These are phyloP conservation scores for Heliconius cydno DNA, from an alignment of 2,888 invertebrate genomes.

Conservation along the genomic window DNA sequence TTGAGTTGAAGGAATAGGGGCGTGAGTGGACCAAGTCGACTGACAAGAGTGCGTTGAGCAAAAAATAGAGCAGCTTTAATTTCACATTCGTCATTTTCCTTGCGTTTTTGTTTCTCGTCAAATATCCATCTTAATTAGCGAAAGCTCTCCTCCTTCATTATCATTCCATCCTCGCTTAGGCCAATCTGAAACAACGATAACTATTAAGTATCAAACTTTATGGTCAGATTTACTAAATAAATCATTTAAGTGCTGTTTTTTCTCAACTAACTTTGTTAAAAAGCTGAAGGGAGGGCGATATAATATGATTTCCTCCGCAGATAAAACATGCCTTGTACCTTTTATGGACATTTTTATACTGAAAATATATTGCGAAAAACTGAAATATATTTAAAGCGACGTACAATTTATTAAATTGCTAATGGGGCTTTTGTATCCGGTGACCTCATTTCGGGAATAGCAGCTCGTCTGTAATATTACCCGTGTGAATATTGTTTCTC, in stretches of 20 bases:
- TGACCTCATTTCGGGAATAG: slow-evolving; percentile 15
- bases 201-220: slow-evolving; percentile 52
- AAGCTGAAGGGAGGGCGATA: background rate
- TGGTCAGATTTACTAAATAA: slow-evolving; percentile 44
- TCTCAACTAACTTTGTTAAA: slow-evolving; percentile 27
- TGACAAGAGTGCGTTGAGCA: slow-evolving; percentile 69
- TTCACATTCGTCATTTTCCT: slow-evolving; percentile 76
- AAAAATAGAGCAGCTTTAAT: slow-evolving; percentile 77
- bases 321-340: slow-evolving; percentile 7
- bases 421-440: slow-evolving; percentile 22
- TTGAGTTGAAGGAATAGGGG: slow-evolving; percentile 65
- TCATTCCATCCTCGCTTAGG: slow-evolving; percentile 45
- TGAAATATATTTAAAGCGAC: slow-evolving; percentile 24
- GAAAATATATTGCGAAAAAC: slow-evolving; percentile 24
- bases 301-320: slow-evolving; percentile 26
- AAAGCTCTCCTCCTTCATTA: slow-evolving; percentile 47
- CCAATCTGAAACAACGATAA: slow-evolving; percentile 59
- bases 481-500: slow-evolving; percentile 13
- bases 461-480: slow-evolving; percentile 17
- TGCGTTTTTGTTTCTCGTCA: slow-evolving; percentile 51
- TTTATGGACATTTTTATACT: slow-evolving; percentile 24
- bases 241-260: background rate
- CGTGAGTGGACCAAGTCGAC: slow-evolving; percentile 72
- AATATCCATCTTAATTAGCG: slow-evolving; percentile 55
- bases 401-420: slow-evolving; percentile 22